Percentiles rank a stretch among this genome's conserved stretches.
Conservation (phyloP, 2,113 vertebrate species). For the Rhadina sibilatrix region DNA sequence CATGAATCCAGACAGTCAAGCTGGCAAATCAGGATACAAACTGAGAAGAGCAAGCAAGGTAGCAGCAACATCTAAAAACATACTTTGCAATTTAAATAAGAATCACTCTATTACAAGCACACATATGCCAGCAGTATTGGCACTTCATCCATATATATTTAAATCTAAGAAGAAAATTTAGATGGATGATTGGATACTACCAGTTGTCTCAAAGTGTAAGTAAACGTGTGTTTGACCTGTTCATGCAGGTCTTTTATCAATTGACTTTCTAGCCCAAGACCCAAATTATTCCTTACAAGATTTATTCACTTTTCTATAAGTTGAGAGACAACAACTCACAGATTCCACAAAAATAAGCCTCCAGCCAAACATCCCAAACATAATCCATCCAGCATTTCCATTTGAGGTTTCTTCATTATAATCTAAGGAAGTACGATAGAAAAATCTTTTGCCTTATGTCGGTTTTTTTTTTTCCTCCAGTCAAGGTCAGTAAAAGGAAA, state of each 20-base stretch:
- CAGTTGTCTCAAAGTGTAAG: background rate
- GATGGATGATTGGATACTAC: background rate
- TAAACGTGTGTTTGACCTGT: background rate
- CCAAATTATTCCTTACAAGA: background rate
- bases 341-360: background rate
- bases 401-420: background rate
- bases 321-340: background rate
- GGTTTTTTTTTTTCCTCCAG: background rate
- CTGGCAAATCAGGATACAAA: constrained; percentile 32
- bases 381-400: background rate
- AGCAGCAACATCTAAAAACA: constrained; percentile 39
- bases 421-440: background rate
- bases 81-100: constrained; percentile 48
- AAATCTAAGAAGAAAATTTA: background rate
- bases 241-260: background rate
- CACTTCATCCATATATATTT: background rate
- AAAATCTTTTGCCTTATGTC: background rate
- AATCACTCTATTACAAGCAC: constrained; percentile 22
- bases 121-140: background rate
- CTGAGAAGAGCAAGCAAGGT: constrained; percentile 53
- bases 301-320: background rate
- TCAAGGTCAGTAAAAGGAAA: constrained; percentile 38
- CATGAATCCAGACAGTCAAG: constrained; percentile 37
- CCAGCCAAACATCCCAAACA: background rate
- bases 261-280: background rate